Conservation (phyloP, 2,888 invertebrate genomes). For the Camptogramma bilineatum region DNA sequence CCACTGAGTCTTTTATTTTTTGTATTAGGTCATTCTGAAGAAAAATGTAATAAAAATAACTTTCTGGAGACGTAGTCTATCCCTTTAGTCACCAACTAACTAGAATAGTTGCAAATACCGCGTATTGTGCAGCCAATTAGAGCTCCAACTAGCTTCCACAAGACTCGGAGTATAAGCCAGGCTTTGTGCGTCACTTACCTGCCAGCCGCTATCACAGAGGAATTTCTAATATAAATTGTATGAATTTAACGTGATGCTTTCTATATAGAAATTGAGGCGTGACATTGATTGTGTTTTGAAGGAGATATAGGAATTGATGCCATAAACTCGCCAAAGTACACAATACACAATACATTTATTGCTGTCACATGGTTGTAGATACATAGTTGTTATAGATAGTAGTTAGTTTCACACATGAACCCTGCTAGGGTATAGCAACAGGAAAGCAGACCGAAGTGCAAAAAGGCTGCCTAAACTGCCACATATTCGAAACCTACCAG, state of each 20-base stretch:
- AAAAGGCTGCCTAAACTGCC: no score
- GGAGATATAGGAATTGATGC: background rate
- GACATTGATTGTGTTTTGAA: slow-evolving; percentile 23
- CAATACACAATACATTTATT: no score
- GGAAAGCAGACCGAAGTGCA: no score
- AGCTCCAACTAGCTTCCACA: slow-evolving; percentile 29
- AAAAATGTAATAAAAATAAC: no score
- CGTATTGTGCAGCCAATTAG: slow-evolving; percentile 57
- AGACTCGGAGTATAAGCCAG: slow-evolving; percentile 45
- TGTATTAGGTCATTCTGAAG: no score
- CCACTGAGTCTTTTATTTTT: no score
- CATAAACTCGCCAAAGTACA: background rate
- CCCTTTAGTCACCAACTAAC: slow-evolving; percentile 5
- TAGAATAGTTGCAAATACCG: slow-evolving; percentile 26
- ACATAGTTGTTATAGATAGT: no score
- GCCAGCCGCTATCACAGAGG: slow-evolving; percentile 48
- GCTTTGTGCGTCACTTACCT: slow-evolving; percentile 62
- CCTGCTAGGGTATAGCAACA: no score
- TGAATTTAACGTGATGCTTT: slow-evolving; percentile 26
- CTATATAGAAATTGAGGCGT: slow-evolving; percentile 15
- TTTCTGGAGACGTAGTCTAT: background rate
- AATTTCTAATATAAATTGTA: slow-evolving; percentile 45
- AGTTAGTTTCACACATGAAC: no score
- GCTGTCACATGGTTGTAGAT: no score
- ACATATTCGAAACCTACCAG: no score